phyloP scores from a whole-genome alignment of 2,797 vertebrate genomes.

The Limnodromus scolopaceus region DNA sequence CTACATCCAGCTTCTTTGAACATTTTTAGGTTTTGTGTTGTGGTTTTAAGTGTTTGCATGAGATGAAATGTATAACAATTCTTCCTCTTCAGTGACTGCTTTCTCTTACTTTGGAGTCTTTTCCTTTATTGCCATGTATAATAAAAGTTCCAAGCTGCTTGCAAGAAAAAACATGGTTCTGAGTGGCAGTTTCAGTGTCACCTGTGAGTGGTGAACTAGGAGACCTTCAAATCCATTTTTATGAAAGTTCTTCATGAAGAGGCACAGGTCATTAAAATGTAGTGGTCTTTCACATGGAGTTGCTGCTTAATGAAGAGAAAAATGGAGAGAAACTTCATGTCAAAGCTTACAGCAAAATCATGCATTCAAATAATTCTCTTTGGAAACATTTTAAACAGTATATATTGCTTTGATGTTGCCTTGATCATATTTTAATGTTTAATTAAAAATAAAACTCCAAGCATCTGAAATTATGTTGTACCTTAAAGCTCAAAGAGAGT shows the following conservation, averaged over 20 bases:
- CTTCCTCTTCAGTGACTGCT: neutral
- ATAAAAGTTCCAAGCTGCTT: neutral
- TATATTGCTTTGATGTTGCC: constrained; percentile 62
- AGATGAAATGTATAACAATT: neutral
- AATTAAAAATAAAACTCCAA: constrained; percentile 59
- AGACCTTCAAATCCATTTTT: neutral
- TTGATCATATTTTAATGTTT: constrained; percentile 42
- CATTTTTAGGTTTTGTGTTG: neutral
- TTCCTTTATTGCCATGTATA: neutral
- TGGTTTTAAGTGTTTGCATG: constrained; percentile 28
- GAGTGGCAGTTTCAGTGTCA: neutral
- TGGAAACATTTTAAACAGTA: constrained; percentile 46
- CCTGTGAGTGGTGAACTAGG: neutral
- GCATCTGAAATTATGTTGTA: constrained; percentile 23
- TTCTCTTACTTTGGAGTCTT: neutral
- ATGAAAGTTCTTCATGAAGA: neutral
- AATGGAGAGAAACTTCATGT: neutral
- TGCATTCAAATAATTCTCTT: constrained; percentile 25
- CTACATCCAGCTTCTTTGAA: neutral
- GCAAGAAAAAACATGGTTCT: accelerated
- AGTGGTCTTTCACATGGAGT: neutral
- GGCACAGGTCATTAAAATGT: neutral
- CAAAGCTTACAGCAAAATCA: constrained; percentile 2
- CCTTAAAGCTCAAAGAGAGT: neutral
- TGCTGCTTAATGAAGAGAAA: neutral